Evolutionary conservation across 1,140 invertebrate species (phyloP).

Genomic region (Lordiphosa mommai): DNA sequence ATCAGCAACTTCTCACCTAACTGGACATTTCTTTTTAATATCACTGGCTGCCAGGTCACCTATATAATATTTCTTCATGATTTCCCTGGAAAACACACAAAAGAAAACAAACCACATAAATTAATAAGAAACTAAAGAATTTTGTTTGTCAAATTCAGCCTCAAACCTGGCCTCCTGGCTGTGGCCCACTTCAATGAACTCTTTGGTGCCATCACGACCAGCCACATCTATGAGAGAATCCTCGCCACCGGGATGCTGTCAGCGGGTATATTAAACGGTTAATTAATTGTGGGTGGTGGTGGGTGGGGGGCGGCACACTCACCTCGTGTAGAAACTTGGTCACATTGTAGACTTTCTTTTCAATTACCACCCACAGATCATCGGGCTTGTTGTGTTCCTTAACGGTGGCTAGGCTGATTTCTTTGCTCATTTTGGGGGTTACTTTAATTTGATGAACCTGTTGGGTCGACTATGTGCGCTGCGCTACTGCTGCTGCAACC

Average conservation of each 20-base stretch:
- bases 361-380: conserved; percentile 83
- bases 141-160: neutral
- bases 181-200: conserved; percentile 94
- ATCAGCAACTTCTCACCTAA: conserved; percentile 41
- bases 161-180: conserved; percentile 87
- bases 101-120: neutral
- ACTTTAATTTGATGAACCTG: no score
- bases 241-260: conserved; percentile 91
- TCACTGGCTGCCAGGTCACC: conserved; percentile 84
- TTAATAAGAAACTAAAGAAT: neutral
- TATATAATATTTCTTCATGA: conserved; percentile 93
- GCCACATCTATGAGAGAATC: conserved; percentile 89
- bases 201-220: conserved; percentile 87
- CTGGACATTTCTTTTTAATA: conserved; percentile 37
- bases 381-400: conserved; percentile 80
- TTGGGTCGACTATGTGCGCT: no score
- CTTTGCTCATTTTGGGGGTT: conserved; percentile 41
- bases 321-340: conserved; percentile 84
- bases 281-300: no score
- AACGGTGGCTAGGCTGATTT: conserved; percentile 81
- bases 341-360: conserved; percentile 85
- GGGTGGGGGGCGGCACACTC: no score
- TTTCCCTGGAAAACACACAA: conserved; percentile 81
- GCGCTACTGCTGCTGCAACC: no score
- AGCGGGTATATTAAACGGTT: neutral